Evolutionary conservation across 2,888 invertebrate species (phyloP), one percentile per base, ranked within the genome.

Genomic region (Rotaria macrura): DNA sequence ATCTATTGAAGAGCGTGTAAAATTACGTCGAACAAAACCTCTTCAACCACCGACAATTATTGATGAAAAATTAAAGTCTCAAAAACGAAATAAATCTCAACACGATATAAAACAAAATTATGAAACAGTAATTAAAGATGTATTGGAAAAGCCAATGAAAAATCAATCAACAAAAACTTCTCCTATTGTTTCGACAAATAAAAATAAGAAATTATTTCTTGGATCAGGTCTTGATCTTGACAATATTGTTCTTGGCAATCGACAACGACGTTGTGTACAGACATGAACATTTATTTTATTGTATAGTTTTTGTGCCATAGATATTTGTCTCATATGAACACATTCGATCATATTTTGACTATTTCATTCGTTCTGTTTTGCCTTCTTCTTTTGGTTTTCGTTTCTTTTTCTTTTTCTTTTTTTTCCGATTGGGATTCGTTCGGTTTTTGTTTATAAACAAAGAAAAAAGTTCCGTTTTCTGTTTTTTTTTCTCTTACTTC

Each of bases 1-100:
- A 79, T 79, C 79, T 10, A 79, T 79, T 79, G 79, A 79, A 79
- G 79, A 79, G n/a, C 79, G 79, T 40, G 79, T 79, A n/a, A 79
- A 79, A 43, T 43, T 79, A n/a, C 40, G 79, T 43, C 43, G 79
- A 79, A 79, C 79, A 43, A 79, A 65, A 34, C 65, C 65, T 7
- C 14, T 65, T 38, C 43, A 43, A 79, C 9, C 12, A 43, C 34
- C 79, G 23, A n/a, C 43, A 43, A 40, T n/a, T 12, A 14, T 29
- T 34, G 20, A 1, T 79, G n/a, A 38, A 25, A 20, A 43, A 79
- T 12, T 17, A 9, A 79, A 38, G n/a, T 3, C 74, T 40, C 6
- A 12, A 40, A 79, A 43, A n/a, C 40, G 0, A 25, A 43, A 17
- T 65, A 65, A 65, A 65, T 20, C 34, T 65, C n/a, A n/a, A n/a